Conservation (phyloP, 2,113 vertebrate genomes). For the Pangasianodon hypophthalmus region DNA sequence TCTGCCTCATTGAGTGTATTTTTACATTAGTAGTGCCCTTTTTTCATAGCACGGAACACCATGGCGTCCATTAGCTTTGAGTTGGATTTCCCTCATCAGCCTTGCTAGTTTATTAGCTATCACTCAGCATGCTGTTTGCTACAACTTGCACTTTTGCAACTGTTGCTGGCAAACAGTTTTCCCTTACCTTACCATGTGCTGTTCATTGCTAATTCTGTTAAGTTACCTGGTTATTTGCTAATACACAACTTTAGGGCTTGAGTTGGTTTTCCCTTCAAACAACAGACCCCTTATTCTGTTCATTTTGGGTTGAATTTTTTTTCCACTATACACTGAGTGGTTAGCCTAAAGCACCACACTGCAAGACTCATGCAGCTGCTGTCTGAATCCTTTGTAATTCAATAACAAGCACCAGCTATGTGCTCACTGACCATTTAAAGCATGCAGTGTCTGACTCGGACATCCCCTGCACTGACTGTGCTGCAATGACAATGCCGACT, state of each 20-base stretch:
- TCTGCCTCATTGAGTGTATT: not conserved
- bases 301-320: not conserved
- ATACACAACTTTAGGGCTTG: not conserved
- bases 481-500: not conserved
- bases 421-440: not conserved
- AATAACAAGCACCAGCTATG: not conserved
- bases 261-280: not conserved
- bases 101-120: not conserved
- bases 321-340: not conserved
- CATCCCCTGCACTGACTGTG: not conserved
- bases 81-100: not conserved
- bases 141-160: not conserved
- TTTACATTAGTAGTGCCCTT: not conserved
- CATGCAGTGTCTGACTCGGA: not conserved
- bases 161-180: not conserved
- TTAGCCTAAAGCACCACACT: not conserved
- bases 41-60: not conserved
- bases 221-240: not conserved
- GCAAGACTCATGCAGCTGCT: not conserved
- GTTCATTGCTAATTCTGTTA: not conserved
- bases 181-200: not conserved
- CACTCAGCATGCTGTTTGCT: not conserved
- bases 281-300: not conserved
- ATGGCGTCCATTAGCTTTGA: not conserved
- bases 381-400: not conserved